Percentiles rank a stretch among this genome's conserved stretches.
These are phyloP conservation scores for Carettochelys insculpta DNA, from an alignment of 2,113 vertebrate genomes.

Conservation along the genomic window DNA sequence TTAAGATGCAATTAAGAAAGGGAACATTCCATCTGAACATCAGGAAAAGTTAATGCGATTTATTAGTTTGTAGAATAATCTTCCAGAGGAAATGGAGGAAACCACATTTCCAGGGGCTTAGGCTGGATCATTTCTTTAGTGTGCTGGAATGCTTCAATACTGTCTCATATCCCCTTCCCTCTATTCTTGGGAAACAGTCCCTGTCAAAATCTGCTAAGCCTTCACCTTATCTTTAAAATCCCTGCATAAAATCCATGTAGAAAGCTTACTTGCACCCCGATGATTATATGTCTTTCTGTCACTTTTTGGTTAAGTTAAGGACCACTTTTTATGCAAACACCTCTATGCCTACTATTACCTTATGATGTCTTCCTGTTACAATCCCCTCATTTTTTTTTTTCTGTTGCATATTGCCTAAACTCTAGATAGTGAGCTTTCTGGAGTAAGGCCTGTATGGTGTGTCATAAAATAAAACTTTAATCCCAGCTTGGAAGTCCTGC, in stretches of 20 bases:
- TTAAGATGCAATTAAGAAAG: not conserved
- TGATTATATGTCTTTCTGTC: not conserved
- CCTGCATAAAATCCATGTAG: not conserved
- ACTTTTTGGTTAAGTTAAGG: not conserved
- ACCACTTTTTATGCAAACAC: not conserved
- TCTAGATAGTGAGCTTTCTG: not conserved
- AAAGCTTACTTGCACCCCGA: fast-evolving
- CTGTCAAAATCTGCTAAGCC: not conserved
- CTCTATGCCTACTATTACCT: not conserved
- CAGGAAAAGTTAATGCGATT: not conserved
- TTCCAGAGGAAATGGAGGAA: not conserved
- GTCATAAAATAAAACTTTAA: not conserved
- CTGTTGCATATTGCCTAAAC: not conserved
- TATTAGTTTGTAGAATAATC: not conserved
- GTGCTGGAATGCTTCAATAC: not conserved
- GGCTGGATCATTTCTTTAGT: not conserved
- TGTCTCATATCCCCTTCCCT: not conserved
- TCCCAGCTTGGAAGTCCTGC: not conserved
- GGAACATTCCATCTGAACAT: not conserved
- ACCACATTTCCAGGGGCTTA: not conserved
- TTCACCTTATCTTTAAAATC: not conserved
- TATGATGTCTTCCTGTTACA: not conserved
- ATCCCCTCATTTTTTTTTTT: not conserved
- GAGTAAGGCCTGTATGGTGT: not conserved
- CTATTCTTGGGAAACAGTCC: not conserved